A percentile compares a stretch with the other conserved stretches of the same genome.
Conservation (phyloP, 2,797 vertebrate species). For the Cercopithecus mitis region DNA sequence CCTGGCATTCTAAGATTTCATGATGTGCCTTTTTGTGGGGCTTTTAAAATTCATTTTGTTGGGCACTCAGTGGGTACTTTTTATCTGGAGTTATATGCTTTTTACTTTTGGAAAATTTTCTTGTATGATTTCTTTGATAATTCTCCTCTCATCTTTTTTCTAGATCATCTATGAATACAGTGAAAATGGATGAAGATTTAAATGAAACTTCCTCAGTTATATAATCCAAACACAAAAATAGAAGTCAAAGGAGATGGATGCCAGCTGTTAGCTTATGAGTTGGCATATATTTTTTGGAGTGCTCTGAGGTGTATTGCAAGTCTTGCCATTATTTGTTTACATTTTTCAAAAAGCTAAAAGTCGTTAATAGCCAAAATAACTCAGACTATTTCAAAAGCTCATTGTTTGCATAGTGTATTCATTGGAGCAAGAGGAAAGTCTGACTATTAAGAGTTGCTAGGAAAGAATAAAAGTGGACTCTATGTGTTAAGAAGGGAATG, state of each 20-base stretch:
- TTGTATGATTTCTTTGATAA: constrained; percentile 69
- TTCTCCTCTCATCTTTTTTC: constrained; percentile 27
- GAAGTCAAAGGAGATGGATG: not conserved
- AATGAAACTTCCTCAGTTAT: constrained; percentile 50
- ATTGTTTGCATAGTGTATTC: not conserved
- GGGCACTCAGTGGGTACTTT: constrained; percentile 16
- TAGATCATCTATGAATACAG: constrained; percentile 60
- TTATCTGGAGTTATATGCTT: not conserved
- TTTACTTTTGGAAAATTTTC: constrained; percentile 26
- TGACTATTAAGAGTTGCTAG: not conserved
- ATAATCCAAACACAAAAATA: constrained; percentile 54
- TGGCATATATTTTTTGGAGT: constrained; percentile 8
- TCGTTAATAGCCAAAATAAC: constrained; percentile 5
- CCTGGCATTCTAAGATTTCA: constrained; percentile 35
- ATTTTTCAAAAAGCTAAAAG: constrained; percentile 14
- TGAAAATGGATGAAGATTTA: constrained; percentile 57
- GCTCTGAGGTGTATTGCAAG: constrained; percentile 11
- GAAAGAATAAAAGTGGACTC: not conserved
- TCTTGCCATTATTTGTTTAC: constrained; percentile 55
- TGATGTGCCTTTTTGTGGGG: not conserved
- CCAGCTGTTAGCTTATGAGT: constrained; percentile 41
- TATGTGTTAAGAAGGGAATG: not conserved
- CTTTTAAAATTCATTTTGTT: not conserved
- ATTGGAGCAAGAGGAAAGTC: not conserved
- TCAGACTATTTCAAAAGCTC: constrained; percentile 31